These are phyloP conservation scores for Psittacus erithacus DNA, from an alignment of 2,113 vertebrate genomes.

Conservation along the genomic window DNA sequence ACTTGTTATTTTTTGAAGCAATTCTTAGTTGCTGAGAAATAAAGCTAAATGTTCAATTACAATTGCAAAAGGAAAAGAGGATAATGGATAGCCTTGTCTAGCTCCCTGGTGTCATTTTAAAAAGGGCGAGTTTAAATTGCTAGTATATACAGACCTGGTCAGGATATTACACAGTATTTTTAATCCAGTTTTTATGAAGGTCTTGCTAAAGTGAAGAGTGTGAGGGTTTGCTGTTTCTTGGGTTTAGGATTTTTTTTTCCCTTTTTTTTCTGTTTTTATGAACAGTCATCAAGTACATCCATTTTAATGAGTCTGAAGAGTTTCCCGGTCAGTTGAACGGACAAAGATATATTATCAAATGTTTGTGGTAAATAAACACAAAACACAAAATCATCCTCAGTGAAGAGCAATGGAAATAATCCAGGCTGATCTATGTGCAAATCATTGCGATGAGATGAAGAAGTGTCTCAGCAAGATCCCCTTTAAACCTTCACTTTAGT, in stretches of 20 bases:
- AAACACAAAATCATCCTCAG: background rate
- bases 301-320: background rate
- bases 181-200: constrained; percentile 71
- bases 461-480: background rate
- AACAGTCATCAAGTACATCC: background rate
- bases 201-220: constrained; percentile 8
- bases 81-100: constrained; percentile 39
- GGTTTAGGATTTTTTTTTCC: background rate
- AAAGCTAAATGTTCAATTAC: constrained; percentile 44
- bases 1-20: background rate
- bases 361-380: background rate
- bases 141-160: constrained; percentile 35
- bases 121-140: constrained; percentile 69
- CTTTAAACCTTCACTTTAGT: background rate
- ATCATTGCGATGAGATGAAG: background rate
- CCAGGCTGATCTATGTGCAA: background rate
- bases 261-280: background rate
- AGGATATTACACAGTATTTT: constrained; percentile 62
- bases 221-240: background rate
- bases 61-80: constrained; percentile 61
- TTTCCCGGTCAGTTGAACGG: background rate
- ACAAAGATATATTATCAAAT: background rate
- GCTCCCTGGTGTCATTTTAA: constrained; percentile 60
- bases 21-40: constrained; percentile 1
- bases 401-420: background rate